Evolutionary conservation across 2,113 vertebrate species (phyloP).

Genomic region (Glaucidium brasilianum): DNA sequence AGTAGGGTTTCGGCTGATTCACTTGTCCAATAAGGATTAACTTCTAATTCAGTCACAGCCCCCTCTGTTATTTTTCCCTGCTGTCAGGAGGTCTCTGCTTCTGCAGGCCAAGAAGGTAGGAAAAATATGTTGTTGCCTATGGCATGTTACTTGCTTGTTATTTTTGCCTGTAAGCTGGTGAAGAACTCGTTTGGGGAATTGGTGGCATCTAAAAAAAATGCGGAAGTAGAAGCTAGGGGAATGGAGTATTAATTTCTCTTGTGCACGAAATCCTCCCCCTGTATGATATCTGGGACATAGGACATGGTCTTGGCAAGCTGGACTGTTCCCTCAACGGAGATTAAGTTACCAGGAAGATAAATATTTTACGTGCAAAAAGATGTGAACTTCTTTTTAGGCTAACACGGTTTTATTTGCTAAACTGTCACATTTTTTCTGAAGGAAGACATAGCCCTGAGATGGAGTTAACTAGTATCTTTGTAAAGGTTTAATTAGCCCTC

Average conservation of each 20-base stretch:
- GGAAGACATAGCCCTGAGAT: background rate
- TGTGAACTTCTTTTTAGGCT: background rate
- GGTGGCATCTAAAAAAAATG: background rate
- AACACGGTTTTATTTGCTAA: background rate
- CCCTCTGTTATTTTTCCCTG: background rate
- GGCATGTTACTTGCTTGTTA: background rate
- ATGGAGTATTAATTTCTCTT: background rate
- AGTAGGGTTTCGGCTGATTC: background rate
- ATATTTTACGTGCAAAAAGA: background rate
- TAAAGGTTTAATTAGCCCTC: slow-evolving; percentile 22
- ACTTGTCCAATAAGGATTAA: background rate
- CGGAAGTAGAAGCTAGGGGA: background rate
- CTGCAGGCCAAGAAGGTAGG: background rate
- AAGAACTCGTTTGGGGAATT: background rate
- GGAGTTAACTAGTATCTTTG: background rate
- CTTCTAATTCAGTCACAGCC: background rate
- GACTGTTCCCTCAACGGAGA: background rate
- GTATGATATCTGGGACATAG: background rate
- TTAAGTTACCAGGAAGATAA: background rate
- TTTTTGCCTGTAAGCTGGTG: background rate
- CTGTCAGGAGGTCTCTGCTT: background rate
- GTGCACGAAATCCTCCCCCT: background rate
- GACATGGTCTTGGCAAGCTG: background rate
- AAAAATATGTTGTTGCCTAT: background rate
- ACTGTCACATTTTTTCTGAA: background rate